These are phyloP conservation scores for Harpegnathos saltator DNA, from an alignment of 1,140 invertebrate species.

Conservation along the genomic window DNA sequence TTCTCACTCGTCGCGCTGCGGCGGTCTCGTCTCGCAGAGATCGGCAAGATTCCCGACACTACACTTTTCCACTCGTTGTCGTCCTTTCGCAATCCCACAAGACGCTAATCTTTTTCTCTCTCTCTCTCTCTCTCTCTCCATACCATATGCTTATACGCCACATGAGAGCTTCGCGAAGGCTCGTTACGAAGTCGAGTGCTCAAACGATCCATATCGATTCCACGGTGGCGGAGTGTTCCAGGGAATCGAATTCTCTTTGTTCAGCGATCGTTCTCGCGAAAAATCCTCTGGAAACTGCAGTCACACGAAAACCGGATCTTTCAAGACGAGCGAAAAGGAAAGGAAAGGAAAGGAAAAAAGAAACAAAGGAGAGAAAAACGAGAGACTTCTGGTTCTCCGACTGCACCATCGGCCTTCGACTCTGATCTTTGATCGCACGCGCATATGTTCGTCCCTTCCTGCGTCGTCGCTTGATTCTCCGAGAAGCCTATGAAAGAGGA, in stretches of 20 bases:
- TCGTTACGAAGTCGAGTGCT: too few species aligned
- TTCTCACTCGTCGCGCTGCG: too few species aligned
- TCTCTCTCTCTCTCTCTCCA: too few species aligned
- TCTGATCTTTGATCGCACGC: slow-evolving; percentile 43
- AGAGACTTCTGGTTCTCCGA: slow-evolving; percentile 33
- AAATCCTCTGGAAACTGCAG: slow-evolving; percentile 38
- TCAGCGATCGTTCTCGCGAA: slow-evolving; percentile 35
- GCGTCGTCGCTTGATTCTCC: slow-evolving; percentile 38
- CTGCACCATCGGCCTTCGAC: slow-evolving; percentile 49
- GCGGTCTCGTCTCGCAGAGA: too few species aligned
- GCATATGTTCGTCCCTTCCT: slow-evolving; percentile 49
- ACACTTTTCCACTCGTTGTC: too few species aligned
- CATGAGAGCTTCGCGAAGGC: too few species aligned
- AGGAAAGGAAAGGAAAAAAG: slow-evolving; percentile 10
- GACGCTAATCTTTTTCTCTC: too few species aligned
- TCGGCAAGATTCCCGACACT: too few species aligned
- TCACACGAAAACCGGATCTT: slow-evolving; percentile 36
- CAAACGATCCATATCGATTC: too few species aligned
- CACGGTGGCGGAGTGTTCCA: slow-evolving; percentile 1
- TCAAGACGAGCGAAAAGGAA: slow-evolving; percentile 5
- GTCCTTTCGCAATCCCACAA: too few species aligned
- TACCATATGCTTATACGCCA: too few species aligned
- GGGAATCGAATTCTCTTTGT: slow-evolving; percentile 15
- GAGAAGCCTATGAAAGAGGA: slow-evolving; percentile 67
- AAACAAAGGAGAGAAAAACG: slow-evolving; percentile 17